A percentile compares a stretch with the other conserved stretches of the same genome.
Conservation (phyloP, 2,797 vertebrate genomes). For the Pseudopleuronectes americanus region DNA sequence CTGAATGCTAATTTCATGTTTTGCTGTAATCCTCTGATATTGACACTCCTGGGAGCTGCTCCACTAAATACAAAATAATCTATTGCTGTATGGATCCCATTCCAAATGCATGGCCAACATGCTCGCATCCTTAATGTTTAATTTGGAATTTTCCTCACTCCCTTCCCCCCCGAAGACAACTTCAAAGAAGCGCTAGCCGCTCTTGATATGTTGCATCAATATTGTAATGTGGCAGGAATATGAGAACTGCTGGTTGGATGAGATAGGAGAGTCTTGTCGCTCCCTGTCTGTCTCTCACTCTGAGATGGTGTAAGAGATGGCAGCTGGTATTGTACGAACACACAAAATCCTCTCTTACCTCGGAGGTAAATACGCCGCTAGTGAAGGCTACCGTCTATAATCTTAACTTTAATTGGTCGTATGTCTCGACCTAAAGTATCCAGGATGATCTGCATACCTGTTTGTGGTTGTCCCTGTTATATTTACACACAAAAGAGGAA, state of each 20-base stretch:
- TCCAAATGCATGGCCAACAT: slow-evolving; percentile 84
- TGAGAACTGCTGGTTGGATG: slow-evolving; percentile 82
- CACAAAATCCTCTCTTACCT: slow-evolving; percentile 45
- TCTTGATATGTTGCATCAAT: slow-evolving; percentile 88
- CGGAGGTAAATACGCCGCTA: slow-evolving; percentile 48
- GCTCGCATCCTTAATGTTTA: slow-evolving; percentile 86
- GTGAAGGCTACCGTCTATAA: slow-evolving; percentile 52
- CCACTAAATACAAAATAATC: slow-evolving; percentile 89
- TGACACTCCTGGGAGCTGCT: slow-evolving; percentile 89
- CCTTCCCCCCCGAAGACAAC: slow-evolving; percentile 81
- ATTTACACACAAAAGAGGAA: slow-evolving; percentile 65
- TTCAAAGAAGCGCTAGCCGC: slow-evolving; percentile 84
- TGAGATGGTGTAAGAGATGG: slow-evolving; percentile 78
- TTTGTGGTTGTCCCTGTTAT: slow-evolving; percentile 39
- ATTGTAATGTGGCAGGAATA: slow-evolving; percentile 87
- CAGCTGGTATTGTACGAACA: slow-evolving; percentile 45
- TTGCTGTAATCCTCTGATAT: slow-evolving; percentile 89
- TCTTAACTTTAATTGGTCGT: slow-evolving; percentile 53
- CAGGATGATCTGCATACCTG: slow-evolving; percentile 15
- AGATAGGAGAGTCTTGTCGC: slow-evolving; percentile 82
- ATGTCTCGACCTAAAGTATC: slow-evolving; percentile 22
- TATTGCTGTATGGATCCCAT: slow-evolving; percentile 87
- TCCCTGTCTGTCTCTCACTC: slow-evolving; percentile 67
- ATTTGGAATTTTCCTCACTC: slow-evolving; percentile 85
- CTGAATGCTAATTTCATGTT: slow-evolving; percentile 89